Percentiles rank a stretch among this genome's conserved stretches.
Conservation (phyloP, 2,113 vertebrate species). For the Canis aureus region DNA sequence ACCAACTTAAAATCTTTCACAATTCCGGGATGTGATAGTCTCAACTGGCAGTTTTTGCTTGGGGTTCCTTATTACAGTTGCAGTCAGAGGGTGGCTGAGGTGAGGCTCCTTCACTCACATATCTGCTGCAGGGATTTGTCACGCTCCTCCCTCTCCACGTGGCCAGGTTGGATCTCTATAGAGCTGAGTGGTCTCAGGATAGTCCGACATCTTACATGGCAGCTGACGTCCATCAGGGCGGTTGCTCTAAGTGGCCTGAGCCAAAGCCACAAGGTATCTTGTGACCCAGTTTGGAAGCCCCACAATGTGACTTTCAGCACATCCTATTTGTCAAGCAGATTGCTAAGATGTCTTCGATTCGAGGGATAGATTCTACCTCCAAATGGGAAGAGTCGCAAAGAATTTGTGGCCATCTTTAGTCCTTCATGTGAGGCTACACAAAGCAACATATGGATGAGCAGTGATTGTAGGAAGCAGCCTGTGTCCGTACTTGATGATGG, state of each 20-base stretch:
- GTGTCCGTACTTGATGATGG: not conserved
- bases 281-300: not conserved
- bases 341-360: not conserved
- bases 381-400: not conserved
- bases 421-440: no score
- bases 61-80: not conserved
- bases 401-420: rapidly evolving
- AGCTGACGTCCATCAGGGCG: not conserved
- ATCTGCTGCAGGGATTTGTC: not conserved
- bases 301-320: not conserved
- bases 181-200: not conserved
- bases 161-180: not conserved
- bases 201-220: not conserved
- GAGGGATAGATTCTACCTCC: not conserved
- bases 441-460: not conserved
- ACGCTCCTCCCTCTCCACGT: not conserved
- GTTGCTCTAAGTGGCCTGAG: not conserved
- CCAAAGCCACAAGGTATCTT: not conserved
- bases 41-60: not conserved
- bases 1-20: not conserved
- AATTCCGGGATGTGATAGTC: not conserved
- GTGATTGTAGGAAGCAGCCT: not conserved
- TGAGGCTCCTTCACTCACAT: not conserved
- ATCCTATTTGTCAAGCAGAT: not conserved
- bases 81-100: not conserved